Base-by-base conservation (phyloP, 1,140 invertebrate genomes). In the Galleria mellonella region DNA sequence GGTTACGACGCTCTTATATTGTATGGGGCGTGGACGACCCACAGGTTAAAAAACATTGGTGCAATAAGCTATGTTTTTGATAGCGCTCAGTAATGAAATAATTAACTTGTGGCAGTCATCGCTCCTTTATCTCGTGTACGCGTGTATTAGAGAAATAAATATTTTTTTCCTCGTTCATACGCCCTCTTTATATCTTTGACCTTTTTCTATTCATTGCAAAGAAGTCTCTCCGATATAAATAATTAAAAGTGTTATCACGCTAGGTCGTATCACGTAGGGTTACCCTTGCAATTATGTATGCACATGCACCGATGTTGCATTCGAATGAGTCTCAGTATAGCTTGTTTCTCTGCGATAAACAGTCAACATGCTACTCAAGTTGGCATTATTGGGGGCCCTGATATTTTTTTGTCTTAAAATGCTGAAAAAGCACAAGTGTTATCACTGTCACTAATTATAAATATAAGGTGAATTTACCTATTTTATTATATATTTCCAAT, bases 351-450 rank as follows among this genome's bases (percentile, higher is more conserved):
- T 42, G 47, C 9, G 32, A 27, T 5, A 41, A 39, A 10, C 60
- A 55, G 65, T 56, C 65, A 64, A 50, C 7, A 83, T 85, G 81
- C 59, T 84, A 36, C 56, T 84, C 0, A 84, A 84, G 49, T 42
- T 84, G 14, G 74, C 69, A 1, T 37, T 84, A 2, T 47, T 85
- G 14, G 76, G 78, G 47, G 70, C 58, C 29, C 43, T 85, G 9
- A 55, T 83, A 58, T 82, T 77, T 47, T 56, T 82, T 43, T 75
- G 74, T 62, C 63, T 79, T 10, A 83, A 84, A 53, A 46, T 83
- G 37, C 45, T 83, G 11, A 74, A 69, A 13, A 62, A 55, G 12
- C 56, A 63, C 10, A 62, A 50, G 43, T 74, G 67, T 51, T 63
- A 54, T 39, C 67, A 74, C 52, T 79, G 64, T 55, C 51, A 72